Conservation (phyloP, 2,113 vertebrate genomes). For the Tringa solitaria region DNA sequence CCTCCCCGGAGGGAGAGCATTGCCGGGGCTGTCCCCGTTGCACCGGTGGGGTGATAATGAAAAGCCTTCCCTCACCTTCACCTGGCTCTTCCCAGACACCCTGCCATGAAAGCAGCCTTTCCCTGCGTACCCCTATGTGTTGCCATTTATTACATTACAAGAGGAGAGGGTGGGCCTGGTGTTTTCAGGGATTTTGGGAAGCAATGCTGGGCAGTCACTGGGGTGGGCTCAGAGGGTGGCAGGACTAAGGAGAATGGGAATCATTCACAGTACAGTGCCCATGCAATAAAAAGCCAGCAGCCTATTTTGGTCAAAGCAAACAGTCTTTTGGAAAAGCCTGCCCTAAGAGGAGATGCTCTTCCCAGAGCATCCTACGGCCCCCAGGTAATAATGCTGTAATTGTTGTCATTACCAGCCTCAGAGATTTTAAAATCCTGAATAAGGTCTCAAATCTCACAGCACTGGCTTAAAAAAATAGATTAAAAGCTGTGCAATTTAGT, state of each 20-base stretch:
- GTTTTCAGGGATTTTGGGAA: neutral
- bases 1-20: neutral
- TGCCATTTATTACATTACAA: neutral
- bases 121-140: accelerated
- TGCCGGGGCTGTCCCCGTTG: neutral
- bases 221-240: neutral
- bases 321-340: neutral
- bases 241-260: neutral
- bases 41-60: neutral
- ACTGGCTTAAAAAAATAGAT: neutral
- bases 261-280: accelerated
- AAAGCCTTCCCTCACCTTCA: neutral
- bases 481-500: neutral
- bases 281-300: neutral
- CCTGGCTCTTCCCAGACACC: neutral
- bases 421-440: neutral
- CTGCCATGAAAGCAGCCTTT: neutral
- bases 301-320: neutral
- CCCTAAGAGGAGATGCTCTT: neutral
- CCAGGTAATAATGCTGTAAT: neutral
- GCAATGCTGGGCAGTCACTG: neutral
- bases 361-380: neutral
- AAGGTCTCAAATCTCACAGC: neutral
- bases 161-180: neutral
- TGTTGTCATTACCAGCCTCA: neutral